phyloP scores from a whole-genome alignment of 2,113 vertebrate genomes.

The Microcebus griseorufus region DNA sequence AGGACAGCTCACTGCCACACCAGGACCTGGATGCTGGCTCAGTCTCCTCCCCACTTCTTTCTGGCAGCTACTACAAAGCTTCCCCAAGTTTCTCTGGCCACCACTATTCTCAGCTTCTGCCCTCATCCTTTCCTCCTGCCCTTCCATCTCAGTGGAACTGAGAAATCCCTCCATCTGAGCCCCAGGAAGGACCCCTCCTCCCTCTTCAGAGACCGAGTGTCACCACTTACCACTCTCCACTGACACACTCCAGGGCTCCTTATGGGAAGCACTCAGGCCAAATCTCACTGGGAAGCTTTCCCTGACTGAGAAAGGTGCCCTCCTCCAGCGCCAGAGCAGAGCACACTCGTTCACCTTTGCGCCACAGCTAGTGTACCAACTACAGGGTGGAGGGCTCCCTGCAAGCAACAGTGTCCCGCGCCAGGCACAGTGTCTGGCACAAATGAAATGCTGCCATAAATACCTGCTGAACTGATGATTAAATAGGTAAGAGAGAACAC shows the following conservation, averaged over 20 bases:
- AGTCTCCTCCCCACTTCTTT: background rate
- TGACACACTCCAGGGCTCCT: background rate
- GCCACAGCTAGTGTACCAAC: background rate
- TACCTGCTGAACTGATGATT: background rate
- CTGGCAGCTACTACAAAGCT: too few species aligned
- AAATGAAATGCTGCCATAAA: background rate
- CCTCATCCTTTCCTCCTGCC: background rate
- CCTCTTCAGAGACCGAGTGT: background rate
- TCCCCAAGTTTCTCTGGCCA: background rate
- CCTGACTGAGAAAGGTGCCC: background rate
- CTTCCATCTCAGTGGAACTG: background rate
- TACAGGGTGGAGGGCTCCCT: background rate
- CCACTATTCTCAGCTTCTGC: background rate
- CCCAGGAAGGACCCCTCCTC: background rate
- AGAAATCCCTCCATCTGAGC: background rate
- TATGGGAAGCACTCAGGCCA: background rate
- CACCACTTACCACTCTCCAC: background rate
- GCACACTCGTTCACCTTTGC: background rate
- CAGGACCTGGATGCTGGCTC: background rate
- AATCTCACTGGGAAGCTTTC: background rate
- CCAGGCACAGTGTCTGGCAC: background rate
- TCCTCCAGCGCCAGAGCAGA: background rate
- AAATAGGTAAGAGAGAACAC: constrained; percentile 1
- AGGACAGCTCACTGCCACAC: background rate
- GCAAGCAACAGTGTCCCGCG: background rate